Percentiles rank a stretch among this genome's conserved stretches.
These are phyloP conservation scores for Trichonephila clavata DNA, from an alignment of 1,140 invertebrate species.

Conservation along the genomic window DNA sequence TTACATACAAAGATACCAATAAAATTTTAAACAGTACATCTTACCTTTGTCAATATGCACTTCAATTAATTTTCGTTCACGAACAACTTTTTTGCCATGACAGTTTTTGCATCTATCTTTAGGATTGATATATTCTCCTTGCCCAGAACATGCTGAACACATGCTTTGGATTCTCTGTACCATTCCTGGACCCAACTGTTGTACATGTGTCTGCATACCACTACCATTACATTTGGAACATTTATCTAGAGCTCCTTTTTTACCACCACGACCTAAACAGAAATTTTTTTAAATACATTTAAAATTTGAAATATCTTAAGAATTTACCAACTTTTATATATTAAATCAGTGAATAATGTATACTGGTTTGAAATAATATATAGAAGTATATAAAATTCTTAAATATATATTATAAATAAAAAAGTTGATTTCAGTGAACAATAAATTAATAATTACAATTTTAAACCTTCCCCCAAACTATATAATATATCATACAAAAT, in stretches of 20 bases:
- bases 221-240: slow-evolving; percentile 93
- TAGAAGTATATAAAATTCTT: too few species aligned
- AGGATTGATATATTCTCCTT: slow-evolving; percentile 86
- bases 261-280: slow-evolving; percentile 89
- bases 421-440: too few species aligned
- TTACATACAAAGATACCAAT: too few species aligned
- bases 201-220: slow-evolving; percentile 94
- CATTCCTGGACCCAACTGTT: slow-evolving; percentile 96
- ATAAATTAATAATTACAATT: too few species aligned
- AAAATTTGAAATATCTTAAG: too few species aligned
- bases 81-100: slow-evolving; percentile 93
- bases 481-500: too few species aligned
- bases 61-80: slow-evolving; percentile 97
- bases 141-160: slow-evolving; percentile 93
- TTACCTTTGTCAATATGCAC: slow-evolving; percentile 97
- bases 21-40: background rate
- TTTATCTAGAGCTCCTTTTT: slow-evolving; percentile 93
- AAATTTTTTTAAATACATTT: background rate
- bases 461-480: too few species aligned
- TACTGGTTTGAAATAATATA: too few species aligned
- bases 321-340: too few species aligned
- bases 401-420: too few species aligned
- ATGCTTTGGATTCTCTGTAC: slow-evolving; percentile 97
- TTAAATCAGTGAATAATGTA: too few species aligned
- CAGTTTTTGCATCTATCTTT: slow-evolving; percentile 97